Conservation (phyloP, 2,797 vertebrate genomes). For the Oreonectes daqikongensis region DNA sequence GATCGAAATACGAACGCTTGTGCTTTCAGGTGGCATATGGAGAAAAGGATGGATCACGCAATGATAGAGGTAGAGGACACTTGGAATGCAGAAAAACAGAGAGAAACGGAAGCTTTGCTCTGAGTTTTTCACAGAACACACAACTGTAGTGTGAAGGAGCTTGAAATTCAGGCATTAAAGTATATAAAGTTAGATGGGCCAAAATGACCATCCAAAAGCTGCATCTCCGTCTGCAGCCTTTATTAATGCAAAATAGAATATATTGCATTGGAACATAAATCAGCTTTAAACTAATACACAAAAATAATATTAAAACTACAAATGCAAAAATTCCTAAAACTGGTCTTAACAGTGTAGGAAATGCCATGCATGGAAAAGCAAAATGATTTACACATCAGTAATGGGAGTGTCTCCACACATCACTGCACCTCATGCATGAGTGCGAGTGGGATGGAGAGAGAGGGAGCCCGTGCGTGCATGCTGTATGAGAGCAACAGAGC, state of each 20-base stretch:
- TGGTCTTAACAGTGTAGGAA: neutral
- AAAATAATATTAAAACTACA: neutral
- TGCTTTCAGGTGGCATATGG: slow-evolving; percentile 17
- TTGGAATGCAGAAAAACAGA: neutral
- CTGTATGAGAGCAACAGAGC: slow-evolving; percentile 48
- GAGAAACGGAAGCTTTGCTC: neutral
- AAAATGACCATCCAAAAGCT: neutral
- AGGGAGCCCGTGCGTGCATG: slow-evolving; percentile 42
- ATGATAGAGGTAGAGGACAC: neutral
- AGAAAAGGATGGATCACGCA: slow-evolving; percentile 1
- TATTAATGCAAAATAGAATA: neutral
- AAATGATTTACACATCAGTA: slow-evolving; percentile 61
- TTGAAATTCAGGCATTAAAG: neutral
- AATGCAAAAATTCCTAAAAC: neutral
- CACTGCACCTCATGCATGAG: slow-evolving; percentile 30
- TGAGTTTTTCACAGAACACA: too few species aligned
- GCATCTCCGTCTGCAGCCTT: too few species aligned
- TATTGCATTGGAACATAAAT: neutral
- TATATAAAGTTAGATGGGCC: neutral
- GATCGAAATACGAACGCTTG: neutral
- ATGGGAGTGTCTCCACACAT: slow-evolving; percentile 52
- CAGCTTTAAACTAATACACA: neutral
- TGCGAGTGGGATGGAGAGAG: slow-evolving; percentile 44
- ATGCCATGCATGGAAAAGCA: slow-evolving; percentile 18
- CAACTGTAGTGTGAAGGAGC: too few species aligned